phyloP scores from a whole-genome alignment of 2,797 vertebrate species.

The Apogon hyalosoma region DNA sequence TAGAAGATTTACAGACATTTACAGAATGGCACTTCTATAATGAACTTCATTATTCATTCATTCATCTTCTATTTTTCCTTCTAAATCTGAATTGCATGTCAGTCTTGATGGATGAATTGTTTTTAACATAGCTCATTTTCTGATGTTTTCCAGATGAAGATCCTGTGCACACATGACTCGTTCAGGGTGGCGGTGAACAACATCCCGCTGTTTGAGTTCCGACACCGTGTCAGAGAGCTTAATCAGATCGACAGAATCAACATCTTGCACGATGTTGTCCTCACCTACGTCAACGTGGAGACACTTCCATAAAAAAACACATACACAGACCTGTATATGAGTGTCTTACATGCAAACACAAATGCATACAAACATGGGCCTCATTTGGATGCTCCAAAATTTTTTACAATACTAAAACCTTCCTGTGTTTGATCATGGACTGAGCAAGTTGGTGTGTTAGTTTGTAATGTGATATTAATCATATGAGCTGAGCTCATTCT shows the following conservation, averaged over 20 bases:
- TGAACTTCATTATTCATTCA: neutral
- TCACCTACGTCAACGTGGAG: constrained; percentile 82
- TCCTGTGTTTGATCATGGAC: neutral
- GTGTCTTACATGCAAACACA: constrained; percentile 4
- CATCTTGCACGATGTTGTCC: constrained; percentile 87
- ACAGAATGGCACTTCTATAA: neutral
- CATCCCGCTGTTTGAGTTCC: constrained; percentile 89
- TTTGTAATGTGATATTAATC: constrained; percentile 23
- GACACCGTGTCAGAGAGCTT: constrained; percentile 86
- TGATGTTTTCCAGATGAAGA: constrained; percentile 83
- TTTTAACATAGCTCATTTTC: neutral
- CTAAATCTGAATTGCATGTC: neutral
- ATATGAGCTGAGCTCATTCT: constrained; percentile 42
- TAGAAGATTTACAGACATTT: neutral
- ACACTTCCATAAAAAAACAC: constrained; percentile 77
- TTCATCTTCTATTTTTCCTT: neutral
- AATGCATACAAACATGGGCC: neutral
- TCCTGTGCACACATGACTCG: constrained; percentile 82
- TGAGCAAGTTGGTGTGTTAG: neutral
- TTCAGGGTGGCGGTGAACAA: constrained; percentile 91
- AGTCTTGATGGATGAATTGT: neutral
- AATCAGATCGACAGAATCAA: constrained; percentile 86
- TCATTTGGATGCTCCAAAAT: neutral
- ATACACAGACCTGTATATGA: neutral
- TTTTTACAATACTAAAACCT: neutral